phyloP scores from a whole-genome alignment of 1,140 invertebrate species.

The Atta colombica region DNA sequence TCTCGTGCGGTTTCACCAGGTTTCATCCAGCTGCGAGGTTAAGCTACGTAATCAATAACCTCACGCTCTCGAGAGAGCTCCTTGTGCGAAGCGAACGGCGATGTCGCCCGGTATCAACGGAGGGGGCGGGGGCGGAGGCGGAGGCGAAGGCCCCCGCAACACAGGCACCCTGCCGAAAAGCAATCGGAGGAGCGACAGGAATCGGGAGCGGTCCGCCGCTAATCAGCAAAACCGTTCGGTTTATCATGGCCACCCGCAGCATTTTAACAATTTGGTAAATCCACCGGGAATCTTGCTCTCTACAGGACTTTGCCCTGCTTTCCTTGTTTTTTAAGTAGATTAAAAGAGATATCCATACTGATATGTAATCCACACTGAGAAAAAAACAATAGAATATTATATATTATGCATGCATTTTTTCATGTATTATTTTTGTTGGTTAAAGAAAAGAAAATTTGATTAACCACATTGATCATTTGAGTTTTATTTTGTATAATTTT shows the following conservation, averaged over 20 bases:
- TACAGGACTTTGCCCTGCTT: neutral
- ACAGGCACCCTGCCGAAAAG: slow-evolving; percentile 83
- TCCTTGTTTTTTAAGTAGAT: neutral
- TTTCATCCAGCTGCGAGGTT: slow-evolving; percentile 7
- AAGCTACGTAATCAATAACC: neutral
- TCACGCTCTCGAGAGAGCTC: slow-evolving; percentile 31
- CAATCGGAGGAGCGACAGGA: slow-evolving; percentile 81
- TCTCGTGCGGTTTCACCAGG: neutral
- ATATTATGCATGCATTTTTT: neutral
- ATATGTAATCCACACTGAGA: neutral
- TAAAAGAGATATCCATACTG: neutral
- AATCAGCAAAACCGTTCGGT: slow-evolving; percentile 75
- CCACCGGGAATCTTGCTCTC: neutral
- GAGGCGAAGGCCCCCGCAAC: slow-evolving; percentile 73
- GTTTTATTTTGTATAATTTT: neutral
- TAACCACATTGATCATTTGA: neutral
- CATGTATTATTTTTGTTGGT: neutral
- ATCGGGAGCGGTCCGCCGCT: slow-evolving; percentile 76
- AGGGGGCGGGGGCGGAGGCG: slow-evolving; percentile 79
- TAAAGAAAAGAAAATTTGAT: neutral
- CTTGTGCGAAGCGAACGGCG: neutral
- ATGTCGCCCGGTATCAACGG: slow-evolving; percentile 83
- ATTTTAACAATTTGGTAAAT: slow-evolving; percentile 83
- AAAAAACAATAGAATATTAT: neutral
- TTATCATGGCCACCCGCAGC: slow-evolving; percentile 72